These are phyloP conservation scores for Phenacoccus solenopsis DNA, from an alignment of 1,140 invertebrate species.

Conservation along the genomic window DNA sequence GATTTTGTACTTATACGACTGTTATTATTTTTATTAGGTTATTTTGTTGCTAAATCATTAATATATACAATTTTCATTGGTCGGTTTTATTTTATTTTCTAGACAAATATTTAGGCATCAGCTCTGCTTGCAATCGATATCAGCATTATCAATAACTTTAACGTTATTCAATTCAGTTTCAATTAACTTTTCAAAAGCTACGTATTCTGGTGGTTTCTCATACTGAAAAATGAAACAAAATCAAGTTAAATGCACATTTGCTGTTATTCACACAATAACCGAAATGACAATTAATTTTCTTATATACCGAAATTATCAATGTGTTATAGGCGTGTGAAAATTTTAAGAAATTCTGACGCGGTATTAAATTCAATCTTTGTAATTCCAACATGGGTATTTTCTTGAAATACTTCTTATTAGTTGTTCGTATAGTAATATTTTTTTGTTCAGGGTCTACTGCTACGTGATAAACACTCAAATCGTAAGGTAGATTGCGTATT, in stretches of 20 bases:
- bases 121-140: conserved; percentile 31
- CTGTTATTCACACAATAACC: too few species aligned
- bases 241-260: too few species aligned
- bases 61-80: too few species aligned
- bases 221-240: too few species aligned
- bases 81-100: too few species aligned
- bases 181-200: conserved; percentile 53
- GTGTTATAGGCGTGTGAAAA: conserved; percentile 56
- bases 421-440: conserved; percentile 52
- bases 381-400: conserved; percentile 56
- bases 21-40: too few species aligned
- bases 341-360: conserved; percentile 49
- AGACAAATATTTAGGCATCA: too few species aligned
- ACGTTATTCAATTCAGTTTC: conserved; percentile 40
- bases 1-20: too few species aligned
- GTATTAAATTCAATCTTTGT: conserved; percentile 44
- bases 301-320: conserved; percentile 59
- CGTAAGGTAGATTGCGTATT: conserved; percentile 61
- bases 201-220: conserved; percentile 52
- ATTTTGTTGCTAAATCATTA: too few species aligned
- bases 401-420: conserved; percentile 70
- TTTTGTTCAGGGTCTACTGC: conserved; percentile 45
- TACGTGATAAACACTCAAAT: conserved; percentile 53
- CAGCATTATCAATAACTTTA: conserved; percentile 39
- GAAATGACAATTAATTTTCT: too few species aligned